These are phyloP conservation scores for Hypocryptadius cinnamomeus DNA, from an alignment of 2,113 vertebrate genomes.

Conservation along the genomic window DNA sequence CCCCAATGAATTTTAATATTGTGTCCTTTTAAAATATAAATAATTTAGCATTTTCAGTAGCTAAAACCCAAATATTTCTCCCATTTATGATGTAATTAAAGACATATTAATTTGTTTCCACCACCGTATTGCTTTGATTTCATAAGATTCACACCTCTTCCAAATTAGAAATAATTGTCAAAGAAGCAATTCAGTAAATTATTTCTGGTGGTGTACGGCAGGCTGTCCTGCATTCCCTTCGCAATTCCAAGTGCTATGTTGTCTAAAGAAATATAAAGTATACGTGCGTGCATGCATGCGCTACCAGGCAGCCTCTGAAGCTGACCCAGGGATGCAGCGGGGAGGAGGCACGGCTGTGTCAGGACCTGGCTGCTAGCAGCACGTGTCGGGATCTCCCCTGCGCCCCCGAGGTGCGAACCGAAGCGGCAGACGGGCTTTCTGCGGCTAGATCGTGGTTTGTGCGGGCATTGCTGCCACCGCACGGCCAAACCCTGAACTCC, in stretches of 20 bases:
- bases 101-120: background rate
- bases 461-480: constrained; percentile 35
- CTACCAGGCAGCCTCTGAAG: background rate
- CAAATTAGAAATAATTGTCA: background rate
- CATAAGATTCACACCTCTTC: background rate
- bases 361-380: background rate
- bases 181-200: background rate
- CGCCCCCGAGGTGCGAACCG: no score
- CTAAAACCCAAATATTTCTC: background rate
- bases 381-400: background rate
- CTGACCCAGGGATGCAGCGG: background rate
- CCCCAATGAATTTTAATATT: constrained; percentile 25
- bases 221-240: background rate
- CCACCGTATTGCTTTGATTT: background rate
- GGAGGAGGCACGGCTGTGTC: background rate
- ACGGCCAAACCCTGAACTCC: background rate
- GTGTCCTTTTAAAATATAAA: background rate
- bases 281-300: rapidly evolving
- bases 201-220: background rate
- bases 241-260: background rate
- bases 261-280: background rate
- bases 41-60: background rate
- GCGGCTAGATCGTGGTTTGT: rapidly evolving
- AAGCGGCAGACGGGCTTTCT: rapidly evolving
- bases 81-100: background rate